These are phyloP conservation scores for Drosophila parthenogenetica DNA, from an alignment of 2,888 invertebrate genomes.

Conservation along the genomic window DNA sequence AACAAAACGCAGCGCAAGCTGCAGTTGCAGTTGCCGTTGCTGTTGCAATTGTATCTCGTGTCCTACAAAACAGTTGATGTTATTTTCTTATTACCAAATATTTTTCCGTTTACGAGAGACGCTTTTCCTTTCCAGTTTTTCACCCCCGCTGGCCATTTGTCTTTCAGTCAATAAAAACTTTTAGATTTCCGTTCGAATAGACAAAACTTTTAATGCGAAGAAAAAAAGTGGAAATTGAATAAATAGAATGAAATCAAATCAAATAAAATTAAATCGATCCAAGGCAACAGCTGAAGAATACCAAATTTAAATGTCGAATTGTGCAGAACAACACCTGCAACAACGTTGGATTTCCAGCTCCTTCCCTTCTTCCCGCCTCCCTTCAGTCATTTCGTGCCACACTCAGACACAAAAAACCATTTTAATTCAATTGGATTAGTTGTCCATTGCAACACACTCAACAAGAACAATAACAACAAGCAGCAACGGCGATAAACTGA, in stretches of 20 bases:
- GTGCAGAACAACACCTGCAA: slow-evolving; percentile 53
- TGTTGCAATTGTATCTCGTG: slow-evolving; percentile 6
- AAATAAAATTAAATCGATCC: slow-evolving; percentile 64
- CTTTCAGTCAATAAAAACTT: slow-evolving; percentile 73
- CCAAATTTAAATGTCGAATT: slow-evolving; percentile 69
- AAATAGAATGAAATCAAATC: slow-evolving; percentile 60
- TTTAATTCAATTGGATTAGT: slow-evolving; percentile 77
- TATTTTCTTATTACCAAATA: slow-evolving; percentile 58
- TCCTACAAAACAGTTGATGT: slow-evolving; percentile 36
- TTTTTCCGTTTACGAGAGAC: slow-evolving; percentile 47
- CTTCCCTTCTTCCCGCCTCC: neutral
- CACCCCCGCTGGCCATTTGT: slow-evolving; percentile 25
- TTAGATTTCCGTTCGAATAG: slow-evolving; percentile 78
- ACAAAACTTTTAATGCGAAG: slow-evolving; percentile 73
- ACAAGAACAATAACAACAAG: slow-evolving; percentile 7
- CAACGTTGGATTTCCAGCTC: neutral
- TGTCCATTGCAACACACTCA: slow-evolving; percentile 54
- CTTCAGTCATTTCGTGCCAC: neutral
- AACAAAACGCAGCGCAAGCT: slow-evolving; percentile 73
- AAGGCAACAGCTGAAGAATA: slow-evolving; percentile 15
- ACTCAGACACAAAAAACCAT: slow-evolving; percentile 42
- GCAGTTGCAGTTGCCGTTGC: slow-evolving; percentile 36
- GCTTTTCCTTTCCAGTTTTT: neutral
- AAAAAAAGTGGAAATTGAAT: slow-evolving; percentile 16
- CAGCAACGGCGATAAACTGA: slow-evolving; percentile 3